Percentiles rank a stretch among this genome's conserved stretches.
phyloP scores from a whole-genome alignment of 1,140 invertebrate genomes.

The Rhopalosiphum maidis region DNA sequence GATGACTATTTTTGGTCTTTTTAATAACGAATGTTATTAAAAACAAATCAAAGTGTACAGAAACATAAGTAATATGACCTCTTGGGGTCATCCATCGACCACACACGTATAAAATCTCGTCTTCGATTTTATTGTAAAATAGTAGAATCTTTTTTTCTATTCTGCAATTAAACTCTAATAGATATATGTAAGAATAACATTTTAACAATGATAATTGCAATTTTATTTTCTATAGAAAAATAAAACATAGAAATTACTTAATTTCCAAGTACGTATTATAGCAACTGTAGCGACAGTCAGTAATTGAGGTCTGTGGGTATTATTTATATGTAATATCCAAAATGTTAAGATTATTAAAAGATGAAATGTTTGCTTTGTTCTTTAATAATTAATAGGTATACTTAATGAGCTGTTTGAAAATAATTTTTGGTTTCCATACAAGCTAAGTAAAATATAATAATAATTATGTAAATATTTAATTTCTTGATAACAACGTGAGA shows the following conservation, averaged over 20 bases:
- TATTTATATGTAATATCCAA: constrained; percentile 3
- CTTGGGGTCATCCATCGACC: constrained; percentile 28
- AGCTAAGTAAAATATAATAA: neutral
- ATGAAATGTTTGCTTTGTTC: neutral
- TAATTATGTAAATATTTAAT: neutral
- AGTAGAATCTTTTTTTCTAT: constrained; percentile 23
- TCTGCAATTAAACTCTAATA: constrained; percentile 2
- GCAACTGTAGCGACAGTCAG: neutral
- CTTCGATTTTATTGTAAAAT: constrained; percentile 32
- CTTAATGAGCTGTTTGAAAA: constrained; percentile 19
- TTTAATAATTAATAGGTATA: neutral
- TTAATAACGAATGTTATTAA: constrained; percentile 40
- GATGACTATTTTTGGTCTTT: neutral
- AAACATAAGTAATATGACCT: neutral
- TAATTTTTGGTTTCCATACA: neutral
- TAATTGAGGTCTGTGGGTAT: neutral
- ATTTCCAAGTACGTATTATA: neutral
- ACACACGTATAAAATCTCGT: neutral
- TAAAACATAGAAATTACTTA: constrained; percentile 9
- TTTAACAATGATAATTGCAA: neutral
- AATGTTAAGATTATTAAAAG: neutral
- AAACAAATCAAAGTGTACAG: constrained; percentile 18
- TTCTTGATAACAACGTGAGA: neutral
- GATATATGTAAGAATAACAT: neutral
- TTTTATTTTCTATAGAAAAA: neutral